Evolutionary conservation across 2,888 invertebrate species (phyloP), one percentile per base, ranked within the genome.

Genomic region (Ectemnius cavifrons): DNA sequence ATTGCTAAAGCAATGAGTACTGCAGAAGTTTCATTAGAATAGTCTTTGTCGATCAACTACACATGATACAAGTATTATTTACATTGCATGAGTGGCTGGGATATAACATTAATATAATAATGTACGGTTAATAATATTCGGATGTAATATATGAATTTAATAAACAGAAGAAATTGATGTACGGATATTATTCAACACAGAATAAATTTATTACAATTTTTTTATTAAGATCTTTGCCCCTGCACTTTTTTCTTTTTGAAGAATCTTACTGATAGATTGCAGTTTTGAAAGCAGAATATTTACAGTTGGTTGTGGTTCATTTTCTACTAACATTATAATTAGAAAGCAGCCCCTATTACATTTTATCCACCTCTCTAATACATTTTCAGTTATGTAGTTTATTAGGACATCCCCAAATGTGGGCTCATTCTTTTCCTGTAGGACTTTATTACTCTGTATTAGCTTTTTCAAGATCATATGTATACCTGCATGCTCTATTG

Each of bases 301-400:
- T 23, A 92, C 92, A 6, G 92, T 88, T 5, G 87, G 87, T 6
- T 92, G 91, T 0, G 89, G 87, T 81, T 93, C 94, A 84, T 93
- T 94, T 90, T 96, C 95, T 58, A 94, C 92, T 20, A 95, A 87
- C 64, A 93, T 92, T 1, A 96, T 90, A 8, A 97, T 90, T 68
- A 96, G 92, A 89, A 96, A 97, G 84, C 96, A 96, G 0, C 95
- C 95, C 79, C 97, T 93, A 86, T 97, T 97, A 57, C 94, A 93
- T 60, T 92, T 90, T 65, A 95, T 89, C 96, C 96, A 96, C 14
- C 89, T 86, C 76, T 93, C 89, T 1, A 95, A 84, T 65, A 92
- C 92, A 64, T 94, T 92, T 49, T 91, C 89, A 14, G 91, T 91
- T 60, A 96, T 86, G 61, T 91, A 88, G 45, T 92, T 87, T 11